Evolutionary conservation across 2,888 invertebrate genomes (phyloP).

Genomic region (Chymomyza caudatula): DNA sequence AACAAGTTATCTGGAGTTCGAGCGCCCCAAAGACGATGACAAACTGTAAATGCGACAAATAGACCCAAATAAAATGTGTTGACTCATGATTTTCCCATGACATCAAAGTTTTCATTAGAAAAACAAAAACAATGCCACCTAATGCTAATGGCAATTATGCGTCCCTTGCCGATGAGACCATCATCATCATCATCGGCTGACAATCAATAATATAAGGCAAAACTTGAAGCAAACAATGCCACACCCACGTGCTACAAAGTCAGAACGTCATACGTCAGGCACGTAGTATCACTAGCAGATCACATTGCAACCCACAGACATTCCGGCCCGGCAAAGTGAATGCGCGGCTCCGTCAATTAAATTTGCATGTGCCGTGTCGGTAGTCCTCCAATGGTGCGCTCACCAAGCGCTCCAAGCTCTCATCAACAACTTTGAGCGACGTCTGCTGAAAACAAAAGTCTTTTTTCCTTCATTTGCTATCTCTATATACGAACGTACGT

Average conservation of each 20-base stretch:
- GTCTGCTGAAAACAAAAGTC: constrained; percentile 6
- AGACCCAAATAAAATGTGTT: constrained; percentile 32
- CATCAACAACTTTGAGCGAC: neutral
- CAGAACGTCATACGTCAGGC: constrained; percentile 27
- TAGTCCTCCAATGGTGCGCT: neutral
- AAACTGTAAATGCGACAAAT: constrained; percentile 48
- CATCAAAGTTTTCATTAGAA: constrained; percentile 3
- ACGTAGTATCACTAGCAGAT: constrained; percentile 24
- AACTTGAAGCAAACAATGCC: neutral
- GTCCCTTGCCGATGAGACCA: constrained; percentile 6
- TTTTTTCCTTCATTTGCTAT: neutral
- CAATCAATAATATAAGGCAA: constrained; percentile 54
- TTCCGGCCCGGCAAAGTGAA: neutral
- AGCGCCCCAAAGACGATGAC: constrained; percentile 21
- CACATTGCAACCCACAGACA: neutral
- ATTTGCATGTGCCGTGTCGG: constrained; percentile 13
- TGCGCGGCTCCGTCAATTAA: constrained; percentile 5
- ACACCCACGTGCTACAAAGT: constrained; percentile 2
- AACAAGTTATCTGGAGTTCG: constrained; percentile 46
- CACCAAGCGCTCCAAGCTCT: neutral
- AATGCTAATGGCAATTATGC: constrained; percentile 31
- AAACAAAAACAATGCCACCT: constrained; percentile 17
- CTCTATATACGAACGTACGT: neutral
- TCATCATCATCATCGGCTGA: constrained; percentile 22
- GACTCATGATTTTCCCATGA: constrained; percentile 61